phyloP scores from a whole-genome alignment of 2,797 vertebrate genomes.

The Sebastes taczanowskii region DNA sequence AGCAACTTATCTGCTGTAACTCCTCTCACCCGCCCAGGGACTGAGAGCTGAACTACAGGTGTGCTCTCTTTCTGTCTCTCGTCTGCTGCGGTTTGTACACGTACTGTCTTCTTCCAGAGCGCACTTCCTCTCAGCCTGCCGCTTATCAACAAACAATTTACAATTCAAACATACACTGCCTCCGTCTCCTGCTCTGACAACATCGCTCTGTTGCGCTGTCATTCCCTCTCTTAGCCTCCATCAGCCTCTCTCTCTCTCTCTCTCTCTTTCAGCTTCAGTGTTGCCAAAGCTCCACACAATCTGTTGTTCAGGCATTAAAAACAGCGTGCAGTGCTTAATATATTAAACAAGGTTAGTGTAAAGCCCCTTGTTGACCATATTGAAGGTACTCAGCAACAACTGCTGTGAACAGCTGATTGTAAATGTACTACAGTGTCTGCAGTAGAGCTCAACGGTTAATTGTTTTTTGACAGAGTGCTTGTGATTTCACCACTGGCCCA shows the following conservation, averaged over 20 bases:
- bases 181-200: constrained; percentile 26
- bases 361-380: constrained; percentile 16
- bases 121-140: constrained; percentile 13
- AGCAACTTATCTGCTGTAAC: constrained; percentile 37
- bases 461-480: constrained; percentile 10
- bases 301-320: constrained; percentile 4
- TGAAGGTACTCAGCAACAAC: constrained; percentile 3
- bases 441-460: not conserved
- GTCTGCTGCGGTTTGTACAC: constrained; percentile 1
- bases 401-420: constrained; percentile 6
- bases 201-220: not conserved
- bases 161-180: constrained; percentile 18
- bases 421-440: constrained; percentile 4
- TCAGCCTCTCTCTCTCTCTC: not conserved
- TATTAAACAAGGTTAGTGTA: constrained; percentile 1
- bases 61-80: constrained; percentile 36
- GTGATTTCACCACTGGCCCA: constrained; percentile 30
- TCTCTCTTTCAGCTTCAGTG: not conserved
- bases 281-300: not conserved
- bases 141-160: constrained; percentile 52
- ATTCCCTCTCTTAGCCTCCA: constrained; percentile 1
- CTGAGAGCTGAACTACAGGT: constrained; percentile 35
- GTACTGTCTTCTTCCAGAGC: not conserved
- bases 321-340: not conserved
- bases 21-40: constrained; percentile 22